Evolutionary conservation across 2,888 invertebrate species (phyloP).

Genomic region (Thymelicus sylvestris): DNA sequence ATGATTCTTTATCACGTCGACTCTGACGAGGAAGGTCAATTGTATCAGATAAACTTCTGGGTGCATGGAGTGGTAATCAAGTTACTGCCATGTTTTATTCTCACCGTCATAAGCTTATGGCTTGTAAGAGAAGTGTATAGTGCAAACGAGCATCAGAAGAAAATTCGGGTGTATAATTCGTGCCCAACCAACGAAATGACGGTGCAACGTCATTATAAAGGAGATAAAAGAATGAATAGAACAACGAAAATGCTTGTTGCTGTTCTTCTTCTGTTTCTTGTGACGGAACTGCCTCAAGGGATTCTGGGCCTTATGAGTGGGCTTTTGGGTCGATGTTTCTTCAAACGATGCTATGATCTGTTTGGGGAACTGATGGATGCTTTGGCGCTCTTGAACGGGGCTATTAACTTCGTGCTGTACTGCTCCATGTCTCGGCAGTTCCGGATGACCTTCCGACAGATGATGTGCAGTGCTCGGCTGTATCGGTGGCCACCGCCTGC

Average conservation of each 20-base stretch:
- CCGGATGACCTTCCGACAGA: conserved; percentile 83
- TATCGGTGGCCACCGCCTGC: conserved; percentile 77
- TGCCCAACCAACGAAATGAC: conserved; percentile 72
- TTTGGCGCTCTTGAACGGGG: conserved; percentile 94
- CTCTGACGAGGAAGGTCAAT: conserved; percentile 83
- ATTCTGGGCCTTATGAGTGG: conserved; percentile 81
- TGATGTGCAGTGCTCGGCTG: conserved; percentile 76
- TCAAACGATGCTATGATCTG: conserved; percentile 90
- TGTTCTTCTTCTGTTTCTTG: conserved; percentile 92
- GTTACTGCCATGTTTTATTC: conserved; percentile 90
- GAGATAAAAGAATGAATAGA: conserved; percentile 86
- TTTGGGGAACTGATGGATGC: conserved; percentile 96
- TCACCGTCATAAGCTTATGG: conserved; percentile 90
- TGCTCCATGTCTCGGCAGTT: conserved; percentile 98
- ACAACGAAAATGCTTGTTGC: conserved; percentile 96
- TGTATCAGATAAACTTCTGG: conserved; percentile 91
- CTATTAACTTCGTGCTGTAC: conserved; percentile 97
- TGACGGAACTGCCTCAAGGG: conserved; percentile 95
- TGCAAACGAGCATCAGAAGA: conserved; percentile 88
- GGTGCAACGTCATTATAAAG: conserved; percentile 70
- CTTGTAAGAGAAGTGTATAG: conserved; percentile 89
- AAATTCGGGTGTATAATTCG: conserved; percentile 78
- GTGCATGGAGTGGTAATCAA: conserved; percentile 92
- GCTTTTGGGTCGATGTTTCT: conserved; percentile 87
- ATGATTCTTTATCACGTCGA: conserved; percentile 80